Percentiles rank a stretch among this genome's conserved stretches.
Evolutionary conservation across 2,888 invertebrate genomes (phyloP).

Genomic region (Parascotia fuliginaria): DNA sequence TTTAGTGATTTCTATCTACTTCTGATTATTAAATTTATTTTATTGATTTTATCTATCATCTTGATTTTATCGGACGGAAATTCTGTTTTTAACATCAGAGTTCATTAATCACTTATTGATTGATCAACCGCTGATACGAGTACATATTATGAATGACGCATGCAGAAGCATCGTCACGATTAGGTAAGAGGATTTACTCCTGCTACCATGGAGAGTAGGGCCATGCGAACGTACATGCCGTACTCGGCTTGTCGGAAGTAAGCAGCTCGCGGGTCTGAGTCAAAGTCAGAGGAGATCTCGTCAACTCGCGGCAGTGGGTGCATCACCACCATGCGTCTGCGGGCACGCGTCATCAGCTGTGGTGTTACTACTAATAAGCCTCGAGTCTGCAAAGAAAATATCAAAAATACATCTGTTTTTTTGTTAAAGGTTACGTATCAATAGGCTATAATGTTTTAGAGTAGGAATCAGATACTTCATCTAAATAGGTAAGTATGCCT

Average conservation of each 20-base stretch:
- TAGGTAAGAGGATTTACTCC: constrained; percentile 84
- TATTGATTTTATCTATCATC: not conserved
- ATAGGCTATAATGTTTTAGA: no score
- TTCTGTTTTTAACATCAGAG: constrained; percentile 7
- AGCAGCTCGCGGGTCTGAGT: constrained; percentile 98
- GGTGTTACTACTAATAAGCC: constrained; percentile 97
- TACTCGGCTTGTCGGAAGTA: constrained; percentile 99
- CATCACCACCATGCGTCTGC: constrained; percentile 97
- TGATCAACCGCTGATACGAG: no score
- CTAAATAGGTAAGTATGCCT: no score
- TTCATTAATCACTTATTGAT: constrained; percentile 1
- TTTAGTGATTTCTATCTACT: no score
- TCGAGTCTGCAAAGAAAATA: constrained; percentile 89
- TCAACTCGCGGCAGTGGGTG: constrained; percentile 98
- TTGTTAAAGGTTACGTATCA: no score
- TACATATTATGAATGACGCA: not conserved
- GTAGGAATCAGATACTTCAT: no score
- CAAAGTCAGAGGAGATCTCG: constrained; percentile 98
- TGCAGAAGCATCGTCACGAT: not conserved
- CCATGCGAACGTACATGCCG: constrained; percentile 99
- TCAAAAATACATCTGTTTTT: no score
- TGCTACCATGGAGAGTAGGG: constrained; percentile 95
- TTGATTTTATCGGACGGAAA: constrained; percentile 25
- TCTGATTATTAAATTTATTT: not conserved
- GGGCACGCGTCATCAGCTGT: constrained; percentile 97